Conservation (phyloP, 2,113 vertebrate species). For the Pleuronectes platessa region DNA sequence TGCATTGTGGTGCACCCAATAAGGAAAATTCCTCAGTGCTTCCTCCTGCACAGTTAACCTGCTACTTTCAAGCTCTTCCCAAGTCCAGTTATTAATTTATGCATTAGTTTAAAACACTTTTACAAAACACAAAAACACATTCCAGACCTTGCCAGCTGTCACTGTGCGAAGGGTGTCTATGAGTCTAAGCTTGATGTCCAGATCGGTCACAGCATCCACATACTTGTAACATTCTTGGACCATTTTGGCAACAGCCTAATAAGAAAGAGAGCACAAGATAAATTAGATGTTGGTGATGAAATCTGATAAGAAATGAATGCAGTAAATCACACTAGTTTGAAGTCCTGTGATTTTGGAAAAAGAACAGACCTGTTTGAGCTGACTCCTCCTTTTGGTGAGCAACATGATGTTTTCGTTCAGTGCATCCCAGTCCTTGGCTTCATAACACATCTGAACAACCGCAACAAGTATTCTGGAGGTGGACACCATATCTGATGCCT, state of each 20-base stretch:
- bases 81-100: not conserved
- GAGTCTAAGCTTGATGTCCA: constrained; percentile 92
- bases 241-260: constrained; percentile 98
- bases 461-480: constrained; percentile 97
- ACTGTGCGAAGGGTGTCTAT: constrained; percentile 97
- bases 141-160: constrained; percentile 94
- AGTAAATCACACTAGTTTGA: not conserved
- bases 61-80: no score
- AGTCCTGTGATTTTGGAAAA: not conserved
- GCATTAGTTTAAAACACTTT: not conserved
- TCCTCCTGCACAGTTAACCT: no score
- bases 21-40: no score
- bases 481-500: constrained; percentile 99
- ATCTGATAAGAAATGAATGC: not conserved
- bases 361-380: constrained; percentile 92
- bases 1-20: no score
- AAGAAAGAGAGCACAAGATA: constrained; percentile 37
- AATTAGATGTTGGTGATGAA: not conserved
- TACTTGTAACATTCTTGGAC: constrained; percentile 98
- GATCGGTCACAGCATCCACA: constrained; percentile 90
- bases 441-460: constrained; percentile 96
- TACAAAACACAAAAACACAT: constrained; percentile 1
- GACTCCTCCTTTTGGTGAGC: constrained; percentile 96
- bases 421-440: constrained; percentile 96
- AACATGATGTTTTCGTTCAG: constrained; percentile 99